Evolutionary conservation across 2,113 vertebrate species (phyloP).

Genomic region (Sylvia atricapilla): DNA sequence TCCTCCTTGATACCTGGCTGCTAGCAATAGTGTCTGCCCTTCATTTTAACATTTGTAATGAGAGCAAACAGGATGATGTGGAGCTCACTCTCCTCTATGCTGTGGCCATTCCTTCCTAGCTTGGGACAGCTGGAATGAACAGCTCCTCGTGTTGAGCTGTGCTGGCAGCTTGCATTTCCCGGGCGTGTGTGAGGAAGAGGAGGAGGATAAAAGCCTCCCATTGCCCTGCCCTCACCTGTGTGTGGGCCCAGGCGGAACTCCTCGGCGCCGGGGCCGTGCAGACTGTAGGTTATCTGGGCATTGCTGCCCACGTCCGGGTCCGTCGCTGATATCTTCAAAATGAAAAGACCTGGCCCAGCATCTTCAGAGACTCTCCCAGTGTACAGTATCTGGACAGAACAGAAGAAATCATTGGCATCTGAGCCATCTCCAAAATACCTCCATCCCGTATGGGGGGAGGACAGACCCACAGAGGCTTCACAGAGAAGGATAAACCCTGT

Average conservation of each 20-base stretch:
- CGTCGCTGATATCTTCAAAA: slow-evolving; percentile 85
- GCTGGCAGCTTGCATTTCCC: background rate
- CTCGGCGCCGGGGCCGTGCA: slow-evolving; percentile 85
- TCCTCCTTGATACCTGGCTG: background rate
- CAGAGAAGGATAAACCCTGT: background rate
- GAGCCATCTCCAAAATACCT: background rate
- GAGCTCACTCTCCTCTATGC: background rate
- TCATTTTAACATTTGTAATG: background rate
- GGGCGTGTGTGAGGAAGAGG: background rate
- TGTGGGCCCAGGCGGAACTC: slow-evolving; percentile 86
- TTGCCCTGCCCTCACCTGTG: slow-evolving; percentile 78
- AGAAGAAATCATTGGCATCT: background rate
- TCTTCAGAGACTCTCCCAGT: slow-evolving; percentile 87
- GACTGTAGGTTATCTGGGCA: slow-evolving; percentile 86
- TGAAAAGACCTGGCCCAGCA: slow-evolving; percentile 74
- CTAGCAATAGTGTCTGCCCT: background rate
- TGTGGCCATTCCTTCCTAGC: background rate
- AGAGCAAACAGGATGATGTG: background rate
- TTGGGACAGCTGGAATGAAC: background rate
- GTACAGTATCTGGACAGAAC: slow-evolving; percentile 81
- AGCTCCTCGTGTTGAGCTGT: background rate
- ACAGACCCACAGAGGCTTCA: background rate
- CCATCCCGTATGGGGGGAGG: background rate
- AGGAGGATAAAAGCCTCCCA: background rate
- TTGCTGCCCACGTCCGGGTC: slow-evolving; percentile 87